phyloP scores from a whole-genome alignment of 1,140 invertebrate genomes.

The Coenobita brevimanus region DNA sequence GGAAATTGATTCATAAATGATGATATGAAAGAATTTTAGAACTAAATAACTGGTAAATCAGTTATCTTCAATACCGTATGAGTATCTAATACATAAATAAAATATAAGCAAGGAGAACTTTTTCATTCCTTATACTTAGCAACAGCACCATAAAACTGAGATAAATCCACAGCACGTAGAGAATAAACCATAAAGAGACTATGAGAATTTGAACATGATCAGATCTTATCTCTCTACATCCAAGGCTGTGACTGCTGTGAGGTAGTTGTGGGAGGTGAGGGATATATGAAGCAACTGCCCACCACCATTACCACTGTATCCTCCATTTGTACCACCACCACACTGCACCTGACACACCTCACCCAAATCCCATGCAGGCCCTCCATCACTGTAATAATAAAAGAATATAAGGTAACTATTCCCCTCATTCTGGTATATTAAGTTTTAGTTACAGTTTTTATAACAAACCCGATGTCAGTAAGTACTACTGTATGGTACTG shows the following conservation, averaged over 20 bases:
- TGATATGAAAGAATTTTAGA: no score
- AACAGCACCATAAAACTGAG: not conserved
- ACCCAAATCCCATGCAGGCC: constrained; percentile 35
- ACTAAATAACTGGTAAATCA: no score
- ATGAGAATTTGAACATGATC: not conserved
- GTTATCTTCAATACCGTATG: no score
- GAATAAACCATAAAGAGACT: not conserved
- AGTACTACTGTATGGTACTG: no score
- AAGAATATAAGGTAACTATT: not conserved
- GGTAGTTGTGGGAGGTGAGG: constrained; percentile 50
- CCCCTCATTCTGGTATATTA: no score
- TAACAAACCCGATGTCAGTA: no score
- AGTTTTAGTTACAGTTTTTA: no score
- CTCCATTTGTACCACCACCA: constrained; percentile 47
- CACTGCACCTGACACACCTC: constrained; percentile 47
- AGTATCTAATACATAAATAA: no score
- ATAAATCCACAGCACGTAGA: not conserved
- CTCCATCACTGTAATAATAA: constrained; percentile 39
- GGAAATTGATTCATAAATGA: no score
- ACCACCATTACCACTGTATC: constrained; percentile 11
- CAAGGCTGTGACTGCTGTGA: constrained; percentile 43
- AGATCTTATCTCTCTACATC: constrained; percentile 57
- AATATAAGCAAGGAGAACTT: no score
- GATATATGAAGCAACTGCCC: constrained; percentile 47
- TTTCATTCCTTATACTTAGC: no score